Evolutionary conservation across 2,113 vertebrate species (phyloP).

Genomic region (Entosphenus tridentatus): DNA sequence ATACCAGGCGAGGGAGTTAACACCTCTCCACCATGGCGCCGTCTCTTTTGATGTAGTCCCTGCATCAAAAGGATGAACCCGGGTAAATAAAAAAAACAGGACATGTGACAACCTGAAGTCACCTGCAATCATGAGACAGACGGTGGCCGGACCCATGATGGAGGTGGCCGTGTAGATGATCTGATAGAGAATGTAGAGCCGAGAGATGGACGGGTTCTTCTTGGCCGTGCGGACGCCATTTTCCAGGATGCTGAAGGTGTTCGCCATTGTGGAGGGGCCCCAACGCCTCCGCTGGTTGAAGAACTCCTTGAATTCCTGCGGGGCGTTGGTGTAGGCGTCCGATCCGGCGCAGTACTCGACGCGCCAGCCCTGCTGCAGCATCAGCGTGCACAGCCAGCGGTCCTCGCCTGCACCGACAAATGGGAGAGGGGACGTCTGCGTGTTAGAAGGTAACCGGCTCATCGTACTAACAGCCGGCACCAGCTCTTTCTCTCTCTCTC

Average conservation of each 20-base stretch:
- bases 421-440: not conserved
- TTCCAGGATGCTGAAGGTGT: slow-evolving; percentile 34
- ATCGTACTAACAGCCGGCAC: not conserved
- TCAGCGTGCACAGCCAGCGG: slow-evolving; percentile 39
- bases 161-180: slow-evolving; percentile 35
- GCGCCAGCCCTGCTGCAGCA: slow-evolving; percentile 40
- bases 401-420: slow-evolving; percentile 25
- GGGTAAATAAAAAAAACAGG: too few species aligned
- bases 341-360: slow-evolving; percentile 45
- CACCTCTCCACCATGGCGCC: too few species aligned
- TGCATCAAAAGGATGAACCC: too few species aligned
- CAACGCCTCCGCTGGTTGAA: slow-evolving; percentile 42
- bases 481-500: not conserved
- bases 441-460: not conserved
- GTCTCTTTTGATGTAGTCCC: too few species aligned
- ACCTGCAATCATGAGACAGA: slow-evolving; percentile 42
- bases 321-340: slow-evolving; percentile 41
- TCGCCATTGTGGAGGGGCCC: slow-evolving; percentile 41
- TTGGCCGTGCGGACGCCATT: slow-evolving; percentile 27
- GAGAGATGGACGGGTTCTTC: slow-evolving; percentile 33
- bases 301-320: slow-evolving; percentile 43
- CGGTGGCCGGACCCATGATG: slow-evolving; percentile 38
- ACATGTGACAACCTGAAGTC: not conserved
- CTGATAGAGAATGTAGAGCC: slow-evolving; percentile 35
- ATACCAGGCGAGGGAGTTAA: too few species aligned